These are phyloP conservation scores for Sturnus vulgaris DNA, from an alignment of 2,113 vertebrate species.

Conservation along the genomic window DNA sequence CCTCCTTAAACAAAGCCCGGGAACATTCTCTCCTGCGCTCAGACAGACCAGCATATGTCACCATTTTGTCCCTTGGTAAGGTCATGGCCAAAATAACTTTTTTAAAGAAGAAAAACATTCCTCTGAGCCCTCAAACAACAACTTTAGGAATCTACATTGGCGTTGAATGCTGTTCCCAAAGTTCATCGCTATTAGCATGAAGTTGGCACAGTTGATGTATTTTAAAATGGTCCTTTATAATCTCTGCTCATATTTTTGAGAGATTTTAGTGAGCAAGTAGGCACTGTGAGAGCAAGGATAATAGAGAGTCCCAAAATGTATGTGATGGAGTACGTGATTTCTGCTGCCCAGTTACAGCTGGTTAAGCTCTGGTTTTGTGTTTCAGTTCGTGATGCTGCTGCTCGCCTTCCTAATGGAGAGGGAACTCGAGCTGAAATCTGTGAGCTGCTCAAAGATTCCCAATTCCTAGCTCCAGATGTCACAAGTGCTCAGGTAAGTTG, in stretches of 20 bases:
- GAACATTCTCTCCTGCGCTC: conserved; percentile 96
- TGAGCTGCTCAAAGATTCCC: conserved; percentile 95
- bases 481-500: conserved; percentile 90
- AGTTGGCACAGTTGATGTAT: not conserved
- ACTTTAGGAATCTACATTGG: not conserved
- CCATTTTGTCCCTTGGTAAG: conserved; percentile 95
- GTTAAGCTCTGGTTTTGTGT: not conserved
- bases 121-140: too few species aligned
- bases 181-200: not conserved
- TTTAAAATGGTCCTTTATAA: not conserved
- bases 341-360: not conserved
- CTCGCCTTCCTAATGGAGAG: conserved; percentile 94
- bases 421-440: conserved; percentile 97
- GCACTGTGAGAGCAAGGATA: not conserved
- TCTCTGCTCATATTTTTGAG: not conserved
- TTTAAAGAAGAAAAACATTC: not conserved
- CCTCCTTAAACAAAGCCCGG: conserved; percentile 94
- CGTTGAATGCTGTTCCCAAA: not conserved
- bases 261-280: not conserved
- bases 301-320: accelerated
- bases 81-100: not conserved
- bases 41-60: conserved; percentile 93
- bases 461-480: conserved; percentile 95
- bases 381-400: conserved; percentile 92
- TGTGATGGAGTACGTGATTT: not conserved